Percentiles rank a stretch among this genome's conserved stretches.
Evolutionary conservation across 2,113 vertebrate species (phyloP).

Genomic region (Bostrychus sinensis): DNA sequence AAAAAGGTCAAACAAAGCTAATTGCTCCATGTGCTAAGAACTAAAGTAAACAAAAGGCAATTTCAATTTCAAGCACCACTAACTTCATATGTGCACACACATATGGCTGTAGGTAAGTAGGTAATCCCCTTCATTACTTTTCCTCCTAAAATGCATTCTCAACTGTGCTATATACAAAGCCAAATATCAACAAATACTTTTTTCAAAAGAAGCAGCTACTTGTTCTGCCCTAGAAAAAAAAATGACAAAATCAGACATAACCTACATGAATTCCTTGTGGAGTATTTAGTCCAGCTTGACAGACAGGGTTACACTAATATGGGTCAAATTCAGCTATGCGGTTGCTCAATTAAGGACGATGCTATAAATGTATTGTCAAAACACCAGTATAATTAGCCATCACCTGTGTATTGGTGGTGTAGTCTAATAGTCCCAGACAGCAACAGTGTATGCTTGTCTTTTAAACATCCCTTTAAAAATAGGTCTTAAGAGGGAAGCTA

Average conservation of each 20-base stretch:
- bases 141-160: background rate
- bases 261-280: background rate
- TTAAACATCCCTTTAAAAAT: background rate
- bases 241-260: background rate
- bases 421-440: background rate
- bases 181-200: background rate
- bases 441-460: background rate
- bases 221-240: background rate
- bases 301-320: background rate
- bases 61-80: slow-evolving; percentile 1
- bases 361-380: slow-evolving; percentile 9
- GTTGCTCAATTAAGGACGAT: background rate
- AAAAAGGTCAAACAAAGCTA: slow-evolving; percentile 4
- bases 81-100: background rate
- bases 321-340: background rate
- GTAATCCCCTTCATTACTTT: background rate
- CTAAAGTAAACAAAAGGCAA: slow-evolving; percentile 1
- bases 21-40: background rate
- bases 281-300: slow-evolving; percentile 3
- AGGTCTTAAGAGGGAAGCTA: background rate
- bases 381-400: slow-evolving; percentile 2
- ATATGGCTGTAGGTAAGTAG: background rate
- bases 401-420: background rate
- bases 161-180: background rate
- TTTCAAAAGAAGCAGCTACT: background rate